These are phyloP conservation scores for Hemicordylus capensis DNA, from an alignment of 2,113 vertebrate genomes.

Conservation along the genomic window DNA sequence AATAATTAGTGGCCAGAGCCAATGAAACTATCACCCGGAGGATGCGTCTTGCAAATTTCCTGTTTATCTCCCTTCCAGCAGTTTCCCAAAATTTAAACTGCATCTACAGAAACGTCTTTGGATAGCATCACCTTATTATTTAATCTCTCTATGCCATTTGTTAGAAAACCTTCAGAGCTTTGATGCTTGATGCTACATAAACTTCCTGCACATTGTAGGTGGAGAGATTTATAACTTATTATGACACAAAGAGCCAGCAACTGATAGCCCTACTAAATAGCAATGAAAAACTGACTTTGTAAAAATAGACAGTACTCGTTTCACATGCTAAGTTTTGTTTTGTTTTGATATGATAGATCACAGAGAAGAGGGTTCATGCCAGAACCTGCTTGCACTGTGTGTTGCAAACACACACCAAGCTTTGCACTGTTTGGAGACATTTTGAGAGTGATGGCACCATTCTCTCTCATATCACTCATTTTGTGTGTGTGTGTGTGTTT, in stretches of 20 bases:
- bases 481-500: no score
- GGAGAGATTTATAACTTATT: constrained; percentile 1
- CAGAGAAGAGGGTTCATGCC: not conserved
- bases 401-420: no score
- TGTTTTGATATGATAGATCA: not conserved
- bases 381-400: no score
- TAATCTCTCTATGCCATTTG: constrained; percentile 42
- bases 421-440: not conserved
- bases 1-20: constrained; percentile 76
- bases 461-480: not conserved
- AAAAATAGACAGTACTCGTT: not conserved
- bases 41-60: constrained; percentile 34
- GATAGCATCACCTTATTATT: constrained; percentile 49
- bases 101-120: constrained; percentile 46
- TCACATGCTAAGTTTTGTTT: not conserved
- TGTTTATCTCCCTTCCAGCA: constrained; percentile 22
- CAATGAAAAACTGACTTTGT: not conserved
- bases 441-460: not conserved
- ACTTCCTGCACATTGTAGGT: not conserved
- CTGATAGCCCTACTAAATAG: not conserved
- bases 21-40: constrained; percentile 49
- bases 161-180: not conserved
- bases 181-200: not conserved
- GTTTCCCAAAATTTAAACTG: constrained; percentile 49
- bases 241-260: not conserved